These are phyloP conservation scores for Oryzias dopingdopingensis DNA, from an alignment of 2,797 vertebrate genomes.

Conservation along the genomic window DNA sequence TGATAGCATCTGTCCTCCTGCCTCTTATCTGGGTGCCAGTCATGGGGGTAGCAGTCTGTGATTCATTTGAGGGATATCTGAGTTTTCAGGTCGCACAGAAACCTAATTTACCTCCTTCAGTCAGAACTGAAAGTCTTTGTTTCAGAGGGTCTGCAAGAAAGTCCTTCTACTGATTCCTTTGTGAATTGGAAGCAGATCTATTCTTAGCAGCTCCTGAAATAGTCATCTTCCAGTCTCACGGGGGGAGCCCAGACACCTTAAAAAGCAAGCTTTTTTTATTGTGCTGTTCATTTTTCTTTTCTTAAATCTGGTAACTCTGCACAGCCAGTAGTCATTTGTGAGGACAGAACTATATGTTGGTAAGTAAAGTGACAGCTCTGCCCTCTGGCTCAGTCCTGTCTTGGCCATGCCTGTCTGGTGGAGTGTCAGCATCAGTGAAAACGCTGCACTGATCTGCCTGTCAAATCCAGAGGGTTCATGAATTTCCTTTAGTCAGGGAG, in stretches of 20 bases:
- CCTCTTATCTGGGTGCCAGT: neutral
- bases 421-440: slow-evolving; percentile 4
- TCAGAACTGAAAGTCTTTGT: neutral
- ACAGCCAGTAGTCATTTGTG: neutral
- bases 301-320: neutral
- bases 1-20: neutral
- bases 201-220: neutral
- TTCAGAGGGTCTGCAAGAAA: neutral
- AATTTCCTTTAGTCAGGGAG: neutral
- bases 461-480: slow-evolving; percentile 3
- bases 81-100: neutral
- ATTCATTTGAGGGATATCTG: neutral
- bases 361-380: slow-evolving; percentile 5
- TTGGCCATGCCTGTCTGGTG: neutral
- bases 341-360: neutral
- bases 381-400: neutral
- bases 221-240: neutral
- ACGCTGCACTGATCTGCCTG: neutral
- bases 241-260: slow-evolving; percentile 1
- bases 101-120: neutral
- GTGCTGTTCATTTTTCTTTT: too few relatives aligned
- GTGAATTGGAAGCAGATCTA: neutral
- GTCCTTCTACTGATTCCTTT: neutral
- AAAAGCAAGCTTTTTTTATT: neutral
- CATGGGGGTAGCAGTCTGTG: neutral